Base-by-base conservation (phyloP, 2,888 invertebrate species). In the Chaetogeoica ovagalla region DNA sequence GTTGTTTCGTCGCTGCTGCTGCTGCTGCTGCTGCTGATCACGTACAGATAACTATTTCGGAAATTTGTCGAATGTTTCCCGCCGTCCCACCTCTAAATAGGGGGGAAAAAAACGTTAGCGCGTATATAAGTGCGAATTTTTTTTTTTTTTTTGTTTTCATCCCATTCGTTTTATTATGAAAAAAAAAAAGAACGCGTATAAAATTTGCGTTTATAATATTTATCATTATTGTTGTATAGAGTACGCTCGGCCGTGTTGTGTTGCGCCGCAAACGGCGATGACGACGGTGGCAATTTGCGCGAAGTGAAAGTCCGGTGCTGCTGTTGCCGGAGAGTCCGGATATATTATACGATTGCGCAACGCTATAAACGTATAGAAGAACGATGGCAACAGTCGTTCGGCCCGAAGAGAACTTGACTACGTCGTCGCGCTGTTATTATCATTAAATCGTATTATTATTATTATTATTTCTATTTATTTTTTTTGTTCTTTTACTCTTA, bases 291-390 rank as follows among this genome's bases (percentile, higher is more conserved):
- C 72, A 62, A 62, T 62, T 21, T 39, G 70, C 23, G 70, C 63
- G n/a, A 79, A 79, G 79, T 79, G 79, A 79, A 79, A 79, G 79
- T 79, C 30, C n/a, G n/a, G n/a, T n/a, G 30, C 2, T 30, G 30
- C 30, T 30, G 62, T 9, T 30, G 17, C 76, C 63, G 70, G 77
- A 71, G 70, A 79, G 79, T 63, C 79, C 79, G 79, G 79, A 79
- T 77, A 60, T 77, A 62, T 55, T 77, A 62, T 55, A 57, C 43
- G 79, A 63, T 79, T 79, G 70, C 79, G 79, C 70, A 79, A 79
- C 55, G 30, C 4, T 30, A 30, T 30, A 30, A 30, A 43, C 13
- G 21, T 39, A 7, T 6, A 43, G 70, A 70, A 62, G 79, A 79
- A 63, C 43, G 43, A 39, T 57, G 30, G 30, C 30, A 30, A 30